phyloP scores from a whole-genome alignment of 2,888 invertebrate genomes.

The Lochmaea capreae region DNA sequence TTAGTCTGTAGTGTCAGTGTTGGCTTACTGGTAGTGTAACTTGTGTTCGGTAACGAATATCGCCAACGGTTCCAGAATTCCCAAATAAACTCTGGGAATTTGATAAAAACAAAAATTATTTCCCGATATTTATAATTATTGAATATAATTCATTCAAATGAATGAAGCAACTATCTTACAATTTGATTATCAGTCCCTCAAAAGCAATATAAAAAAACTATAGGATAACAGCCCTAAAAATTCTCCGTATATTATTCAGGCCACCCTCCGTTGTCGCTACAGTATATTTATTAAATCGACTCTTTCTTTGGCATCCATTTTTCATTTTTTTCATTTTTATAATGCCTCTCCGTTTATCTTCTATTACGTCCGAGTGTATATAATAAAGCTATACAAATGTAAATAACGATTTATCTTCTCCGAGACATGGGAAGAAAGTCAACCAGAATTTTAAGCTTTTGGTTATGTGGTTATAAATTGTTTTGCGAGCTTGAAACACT shows the following conservation, averaged over 20 bases:
- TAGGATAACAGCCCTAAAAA: conserved; percentile 46
- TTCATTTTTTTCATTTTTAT: conserved; percentile 56
- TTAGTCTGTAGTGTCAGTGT: no score
- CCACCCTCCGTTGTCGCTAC: conserved; percentile 54
- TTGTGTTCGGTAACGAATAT: no score
- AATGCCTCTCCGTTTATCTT: conserved; percentile 39
- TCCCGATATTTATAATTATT: no score
- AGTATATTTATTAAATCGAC: conserved; percentile 58
- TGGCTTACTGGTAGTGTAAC: no score
- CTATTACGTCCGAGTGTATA: conserved; percentile 39
- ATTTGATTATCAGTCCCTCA: neutral
- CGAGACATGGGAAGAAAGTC: conserved; percentile 10
- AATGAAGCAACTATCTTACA: no score
- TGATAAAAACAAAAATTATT: no score
- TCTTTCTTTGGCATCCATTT: conserved; percentile 51
- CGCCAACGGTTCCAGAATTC: no score
- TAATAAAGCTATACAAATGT: conserved; percentile 41
- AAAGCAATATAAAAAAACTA: conserved; percentile 20
- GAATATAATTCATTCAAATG: no score
- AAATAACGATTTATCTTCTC: conserved; percentile 39
- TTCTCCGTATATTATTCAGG: conserved; percentile 53
- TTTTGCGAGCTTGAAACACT: neutral
- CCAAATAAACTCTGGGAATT: no score
- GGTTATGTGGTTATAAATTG: neutral
- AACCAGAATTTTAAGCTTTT: conserved; percentile 5